A percentile compares a stretch with the other conserved stretches of the same genome.
phyloP scores from a whole-genome alignment of 2,797 vertebrate species.

The Fistularia commersonii region DNA sequence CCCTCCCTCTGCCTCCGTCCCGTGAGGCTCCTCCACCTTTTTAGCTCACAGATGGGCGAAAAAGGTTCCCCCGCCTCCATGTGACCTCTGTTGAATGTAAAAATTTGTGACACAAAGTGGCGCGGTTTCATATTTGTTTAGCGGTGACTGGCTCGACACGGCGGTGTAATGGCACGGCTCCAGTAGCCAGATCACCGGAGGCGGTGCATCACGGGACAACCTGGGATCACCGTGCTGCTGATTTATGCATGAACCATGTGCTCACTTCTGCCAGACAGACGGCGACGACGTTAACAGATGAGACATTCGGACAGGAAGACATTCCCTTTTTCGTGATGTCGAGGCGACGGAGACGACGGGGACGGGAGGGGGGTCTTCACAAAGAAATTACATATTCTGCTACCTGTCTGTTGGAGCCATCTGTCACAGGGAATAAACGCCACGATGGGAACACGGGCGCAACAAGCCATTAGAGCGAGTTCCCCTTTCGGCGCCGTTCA shows the following conservation, averaged over 20 bases:
- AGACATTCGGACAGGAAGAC: slow-evolving; percentile 49
- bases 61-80: slow-evolving; percentile 49
- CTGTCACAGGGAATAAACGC: slow-evolving; percentile 44
- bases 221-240: slow-evolving; percentile 72
- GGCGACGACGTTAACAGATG: slow-evolving; percentile 46
- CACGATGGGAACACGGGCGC: slow-evolving; percentile 17
- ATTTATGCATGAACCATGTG: slow-evolving; percentile 79
- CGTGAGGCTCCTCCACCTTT: slow-evolving; percentile 58
- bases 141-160: slow-evolving; percentile 46
- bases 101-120: slow-evolving; percentile 79
- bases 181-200: slow-evolving; percentile 59
- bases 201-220: slow-evolving; percentile 61
- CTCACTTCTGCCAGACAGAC: slow-evolving; percentile 58
- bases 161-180: slow-evolving; percentile 62
- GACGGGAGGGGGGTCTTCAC: slow-evolving; percentile 25
- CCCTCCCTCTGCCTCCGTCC: slow-evolving; percentile 13
- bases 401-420: slow-evolving; percentile 62
- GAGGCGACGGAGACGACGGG: slow-evolving; percentile 28
- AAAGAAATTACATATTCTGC: slow-evolving; percentile 42
- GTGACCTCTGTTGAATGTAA: slow-evolving; percentile 72
- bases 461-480: background rate
- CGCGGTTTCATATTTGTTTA: slow-evolving; percentile 74
- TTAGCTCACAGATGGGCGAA: slow-evolving; percentile 66
- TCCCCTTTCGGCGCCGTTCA: background rate
- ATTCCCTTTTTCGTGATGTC: slow-evolving; percentile 26